Evolutionary conservation across 2,797 vertebrate genomes (phyloP).

Genomic region (Crax fasciolata): DNA sequence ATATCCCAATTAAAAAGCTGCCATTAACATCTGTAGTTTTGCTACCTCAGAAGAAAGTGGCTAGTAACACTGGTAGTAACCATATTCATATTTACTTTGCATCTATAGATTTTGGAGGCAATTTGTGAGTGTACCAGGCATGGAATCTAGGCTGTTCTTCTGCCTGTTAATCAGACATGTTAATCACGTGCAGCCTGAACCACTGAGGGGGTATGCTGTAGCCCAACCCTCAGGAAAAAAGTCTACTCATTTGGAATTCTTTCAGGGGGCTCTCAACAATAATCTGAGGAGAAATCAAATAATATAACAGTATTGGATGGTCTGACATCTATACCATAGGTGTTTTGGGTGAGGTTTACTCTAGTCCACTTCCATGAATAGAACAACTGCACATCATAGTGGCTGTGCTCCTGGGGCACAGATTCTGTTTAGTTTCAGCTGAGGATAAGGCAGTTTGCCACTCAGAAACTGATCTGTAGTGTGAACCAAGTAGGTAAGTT

Average conservation of each 20-base stretch:
- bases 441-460: background rate
- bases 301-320: background rate
- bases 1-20: background rate
- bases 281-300: background rate
- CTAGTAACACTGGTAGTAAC: background rate
- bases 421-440: background rate
- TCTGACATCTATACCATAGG: background rate
- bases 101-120: background rate
- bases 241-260: background rate
- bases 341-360: background rate
- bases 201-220: background rate
- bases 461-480: background rate
- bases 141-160: background rate
- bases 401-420: background rate
- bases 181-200: background rate
- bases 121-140: background rate
- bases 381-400: background rate
- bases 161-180: background rate
- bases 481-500: background rate
- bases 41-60: background rate
- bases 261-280: background rate
- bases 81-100: background rate
- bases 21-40: background rate
- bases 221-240: background rate
- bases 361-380: background rate